Conservation (phyloP, 1,140 invertebrate species). For the Drosophila navojoa region DNA sequence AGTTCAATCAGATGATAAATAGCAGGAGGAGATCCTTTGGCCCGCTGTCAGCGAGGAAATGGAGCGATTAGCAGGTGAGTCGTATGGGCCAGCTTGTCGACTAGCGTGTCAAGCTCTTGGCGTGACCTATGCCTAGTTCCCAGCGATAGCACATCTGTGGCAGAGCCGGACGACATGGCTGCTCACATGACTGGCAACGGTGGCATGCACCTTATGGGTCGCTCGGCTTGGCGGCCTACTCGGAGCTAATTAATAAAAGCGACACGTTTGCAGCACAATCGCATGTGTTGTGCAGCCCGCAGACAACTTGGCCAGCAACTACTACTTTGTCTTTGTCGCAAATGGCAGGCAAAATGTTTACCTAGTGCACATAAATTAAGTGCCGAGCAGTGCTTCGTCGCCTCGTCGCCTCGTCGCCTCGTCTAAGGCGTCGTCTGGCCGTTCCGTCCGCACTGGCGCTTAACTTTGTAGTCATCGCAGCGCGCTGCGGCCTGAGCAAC, state of each 20-base stretch:
- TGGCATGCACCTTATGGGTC: constrained; percentile 37
- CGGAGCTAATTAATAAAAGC: constrained; percentile 68
- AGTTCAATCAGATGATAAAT: no score
- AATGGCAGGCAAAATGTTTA: constrained; percentile 75
- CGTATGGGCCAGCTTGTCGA: neutral
- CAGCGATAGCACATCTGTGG: constrained; percentile 10
- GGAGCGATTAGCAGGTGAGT: neutral
- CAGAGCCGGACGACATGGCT: constrained; percentile 3
- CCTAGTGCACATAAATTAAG: constrained; percentile 72
- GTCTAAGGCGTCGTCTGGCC: neutral
- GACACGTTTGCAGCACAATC: constrained; percentile 48
- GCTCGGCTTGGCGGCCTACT: constrained; percentile 17
- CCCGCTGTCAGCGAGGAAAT: neutral
- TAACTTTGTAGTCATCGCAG: constrained; percentile 48
- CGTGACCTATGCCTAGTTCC: constrained; percentile 12
- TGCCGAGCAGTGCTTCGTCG: constrained; percentile 7
- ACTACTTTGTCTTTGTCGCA: constrained; percentile 78
- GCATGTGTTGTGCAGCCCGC: constrained; percentile 18
- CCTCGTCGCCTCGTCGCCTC: neutral
- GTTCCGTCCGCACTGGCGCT: constrained; percentile 52
- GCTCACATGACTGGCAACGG: constrained; percentile 37
- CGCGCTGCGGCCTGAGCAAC: constrained; percentile 25
- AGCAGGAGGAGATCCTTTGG: no score
- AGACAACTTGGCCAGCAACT: constrained; percentile 40
- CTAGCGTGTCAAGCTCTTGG: neutral